Conservation (phyloP, 2,888 invertebrate genomes). For the Andrena haemorrhoa region DNA sequence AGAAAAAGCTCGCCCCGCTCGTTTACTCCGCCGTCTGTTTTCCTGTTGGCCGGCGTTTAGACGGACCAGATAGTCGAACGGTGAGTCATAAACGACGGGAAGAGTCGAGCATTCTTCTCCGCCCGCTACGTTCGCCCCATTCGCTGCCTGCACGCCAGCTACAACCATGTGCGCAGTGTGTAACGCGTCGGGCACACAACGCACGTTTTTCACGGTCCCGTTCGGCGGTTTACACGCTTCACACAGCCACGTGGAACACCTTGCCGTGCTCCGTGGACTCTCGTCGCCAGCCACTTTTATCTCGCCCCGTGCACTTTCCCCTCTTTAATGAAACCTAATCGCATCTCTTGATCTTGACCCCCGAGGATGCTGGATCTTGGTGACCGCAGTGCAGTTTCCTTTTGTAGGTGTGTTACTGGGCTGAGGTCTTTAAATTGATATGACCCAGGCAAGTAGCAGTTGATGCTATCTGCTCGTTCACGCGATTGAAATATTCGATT, state of each 20-base stretch:
- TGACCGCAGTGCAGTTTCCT: neutral
- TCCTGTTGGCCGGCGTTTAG: constrained; percentile 33
- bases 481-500: no score
- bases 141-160: neutral
- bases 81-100: constrained; percentile 62
- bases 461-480: no score
- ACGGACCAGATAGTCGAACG: constrained; percentile 55
- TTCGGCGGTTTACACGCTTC: neutral
- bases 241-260: neutral
- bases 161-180: neutral
- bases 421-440: no score
- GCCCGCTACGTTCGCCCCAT: constrained; percentile 4
- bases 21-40: constrained; percentile 32
- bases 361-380: neutral
- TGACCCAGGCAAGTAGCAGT: no score
- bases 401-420: neutral
- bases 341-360: neutral
- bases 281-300: neutral
- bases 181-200: constrained; percentile 6
- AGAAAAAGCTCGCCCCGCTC: constrained; percentile 30
- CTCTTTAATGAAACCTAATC: constrained; percentile 4
- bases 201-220: constrained; percentile 23
- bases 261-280: neutral
- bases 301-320: neutral
- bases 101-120: constrained; percentile 53